Evolutionary conservation across 1,140 invertebrate genomes (phyloP).

Genomic region (Cotesia chilonis): DNA sequence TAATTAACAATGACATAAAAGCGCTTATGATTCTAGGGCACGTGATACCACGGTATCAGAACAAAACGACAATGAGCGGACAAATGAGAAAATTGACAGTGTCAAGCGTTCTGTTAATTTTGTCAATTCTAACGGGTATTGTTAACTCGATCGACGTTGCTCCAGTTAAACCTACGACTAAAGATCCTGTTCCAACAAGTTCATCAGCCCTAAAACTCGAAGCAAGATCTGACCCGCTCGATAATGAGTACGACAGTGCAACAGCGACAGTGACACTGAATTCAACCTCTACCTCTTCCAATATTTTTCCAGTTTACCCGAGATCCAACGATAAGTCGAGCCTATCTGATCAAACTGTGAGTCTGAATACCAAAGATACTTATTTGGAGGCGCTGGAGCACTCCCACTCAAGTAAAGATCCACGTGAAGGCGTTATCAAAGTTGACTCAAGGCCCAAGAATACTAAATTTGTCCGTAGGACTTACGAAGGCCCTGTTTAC

Average conservation of each 20-base stretch:
- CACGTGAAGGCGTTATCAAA: slow-evolving; percentile 43
- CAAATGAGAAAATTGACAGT: neutral
- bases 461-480: slow-evolving; percentile 46
- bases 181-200: slow-evolving; percentile 2
- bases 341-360: no score
- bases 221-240: slow-evolving; percentile 26
- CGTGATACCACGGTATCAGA: no score
- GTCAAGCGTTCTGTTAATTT: slow-evolving; percentile 11
- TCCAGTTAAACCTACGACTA: slow-evolving; percentile 27
- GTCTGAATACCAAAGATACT: slow-evolving; percentile 50
- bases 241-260: no score
- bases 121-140: slow-evolving; percentile 16
- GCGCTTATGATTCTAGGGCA: no score
- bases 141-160: slow-evolving; percentile 18
- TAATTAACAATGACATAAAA: no score
- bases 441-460: slow-evolving; percentile 37
- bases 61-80: neutral
- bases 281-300: neutral
- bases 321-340: slow-evolving; percentile 2
- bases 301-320: neutral
- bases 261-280: no score
- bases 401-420: slow-evolving; percentile 60
- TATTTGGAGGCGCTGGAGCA: slow-evolving; percentile 63
- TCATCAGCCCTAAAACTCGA: slow-evolving; percentile 42
- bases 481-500: slow-evolving; percentile 54